Percentiles rank a stretch among this genome's conserved stretches.
phyloP scores from a whole-genome alignment of 2,888 invertebrate species.

The Spodoptera littoralis region DNA sequence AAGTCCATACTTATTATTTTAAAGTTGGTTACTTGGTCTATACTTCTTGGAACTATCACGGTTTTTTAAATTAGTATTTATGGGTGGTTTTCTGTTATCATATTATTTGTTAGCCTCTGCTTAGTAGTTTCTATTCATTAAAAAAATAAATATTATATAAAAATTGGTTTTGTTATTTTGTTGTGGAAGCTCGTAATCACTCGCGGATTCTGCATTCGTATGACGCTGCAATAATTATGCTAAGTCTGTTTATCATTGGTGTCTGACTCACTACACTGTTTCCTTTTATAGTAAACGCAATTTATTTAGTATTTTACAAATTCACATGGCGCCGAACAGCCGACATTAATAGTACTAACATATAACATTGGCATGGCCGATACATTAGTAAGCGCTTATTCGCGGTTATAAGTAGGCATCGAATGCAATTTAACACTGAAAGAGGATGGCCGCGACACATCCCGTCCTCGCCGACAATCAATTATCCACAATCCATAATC shows the following conservation, averaged over 20 bases:
- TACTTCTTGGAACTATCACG: too few species aligned
- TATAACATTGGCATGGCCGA: conserved; percentile 62
- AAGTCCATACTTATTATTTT: conserved; percentile 17
- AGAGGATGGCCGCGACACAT: conserved; percentile 70
- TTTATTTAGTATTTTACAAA: conserved; percentile 65
- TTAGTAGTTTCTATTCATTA: too few species aligned
- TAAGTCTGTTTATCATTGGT: conserved; percentile 56
- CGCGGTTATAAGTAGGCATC: conserved; percentile 41
- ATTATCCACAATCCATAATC: conserved; percentile 85
- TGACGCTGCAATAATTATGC: conserved; percentile 54
- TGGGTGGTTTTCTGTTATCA: too few species aligned
- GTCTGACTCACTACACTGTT: conserved; percentile 59
- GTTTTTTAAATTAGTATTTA: too few species aligned
- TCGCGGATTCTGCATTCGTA: conserved; percentile 36
- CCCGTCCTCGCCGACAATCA: conserved; percentile 75
- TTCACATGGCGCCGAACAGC: conserved; percentile 58
- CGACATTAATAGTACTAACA: conserved; percentile 62
- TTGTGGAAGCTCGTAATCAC: conserved; percentile 1
- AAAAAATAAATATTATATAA: too few species aligned
- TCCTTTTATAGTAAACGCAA: conserved; percentile 60
- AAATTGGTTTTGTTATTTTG: not conserved
- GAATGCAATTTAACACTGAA: conserved; percentile 64
- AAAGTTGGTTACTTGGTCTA: conserved; percentile 25
- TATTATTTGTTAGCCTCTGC: too few species aligned
- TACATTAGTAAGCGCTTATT: conserved; percentile 59